Percentiles rank a stretch among this genome's conserved stretches.
Evolutionary conservation across 2,113 vertebrate species (phyloP).

Genomic region (Hydrolagus affinis): DNA sequence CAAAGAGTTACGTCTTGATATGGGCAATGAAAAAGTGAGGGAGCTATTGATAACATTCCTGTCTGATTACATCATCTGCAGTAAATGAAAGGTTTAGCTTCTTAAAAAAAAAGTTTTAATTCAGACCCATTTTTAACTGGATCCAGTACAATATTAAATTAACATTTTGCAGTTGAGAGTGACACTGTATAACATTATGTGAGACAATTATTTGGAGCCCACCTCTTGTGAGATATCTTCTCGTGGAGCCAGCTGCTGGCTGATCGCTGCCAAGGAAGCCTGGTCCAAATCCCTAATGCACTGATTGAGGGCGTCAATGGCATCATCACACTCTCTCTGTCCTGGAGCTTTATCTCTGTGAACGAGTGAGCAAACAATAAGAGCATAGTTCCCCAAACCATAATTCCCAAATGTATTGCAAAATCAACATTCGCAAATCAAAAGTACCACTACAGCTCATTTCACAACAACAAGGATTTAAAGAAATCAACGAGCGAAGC

Average conservation of each 20-base stretch:
- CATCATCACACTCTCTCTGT: constrained; percentile 86
- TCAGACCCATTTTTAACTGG: too few species aligned
- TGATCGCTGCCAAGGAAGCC: constrained; percentile 87
- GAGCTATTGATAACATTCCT: too few species aligned
- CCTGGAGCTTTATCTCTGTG: constrained; percentile 91
- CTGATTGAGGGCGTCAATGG: constrained; percentile 81
- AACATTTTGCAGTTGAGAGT: too few species aligned
- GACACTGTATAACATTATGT: too few species aligned
- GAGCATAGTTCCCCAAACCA: not conserved
- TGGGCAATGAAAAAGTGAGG: too few species aligned
- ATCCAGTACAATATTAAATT: too few species aligned
- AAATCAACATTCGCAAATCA: not conserved
- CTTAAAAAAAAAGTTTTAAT: too few species aligned
- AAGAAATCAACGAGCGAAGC: too few species aligned
- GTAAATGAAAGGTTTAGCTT: too few species aligned
- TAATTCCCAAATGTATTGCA: not conserved
- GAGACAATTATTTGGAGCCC: constrained; percentile 21
- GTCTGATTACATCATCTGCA: too few species aligned
- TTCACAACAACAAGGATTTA: too few species aligned
- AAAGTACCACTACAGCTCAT: not conserved
- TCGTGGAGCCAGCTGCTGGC: constrained; percentile 82
- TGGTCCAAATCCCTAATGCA: constrained; percentile 90
- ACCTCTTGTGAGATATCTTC: constrained; percentile 95
- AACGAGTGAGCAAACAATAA: not conserved
- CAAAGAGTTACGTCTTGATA: too few species aligned